Evolutionary conservation across 2,113 vertebrate genomes (phyloP), one percentile per base, ranked within the genome.

Genomic region (Delphinapterus leucas): DNA sequence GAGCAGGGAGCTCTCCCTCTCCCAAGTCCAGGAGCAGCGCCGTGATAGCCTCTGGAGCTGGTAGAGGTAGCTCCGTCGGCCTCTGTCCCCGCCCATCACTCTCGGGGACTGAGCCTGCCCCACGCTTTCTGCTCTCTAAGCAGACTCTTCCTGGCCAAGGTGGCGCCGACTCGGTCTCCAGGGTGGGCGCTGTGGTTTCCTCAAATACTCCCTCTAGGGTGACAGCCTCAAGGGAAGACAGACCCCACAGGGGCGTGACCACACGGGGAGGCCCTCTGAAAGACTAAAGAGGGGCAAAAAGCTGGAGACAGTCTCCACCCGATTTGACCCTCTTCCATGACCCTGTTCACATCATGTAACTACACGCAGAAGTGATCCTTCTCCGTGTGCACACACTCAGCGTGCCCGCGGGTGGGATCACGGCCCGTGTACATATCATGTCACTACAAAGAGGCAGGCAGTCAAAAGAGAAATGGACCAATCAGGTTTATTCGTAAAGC

Each of bases 371-470:
- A 93, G 97, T 70, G 96, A 79, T 85, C 96, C 97, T 96, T 55
- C 68, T 93, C 82, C 60, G 2, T 58, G 49, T 71, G 95, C 93
- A 95, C 96, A 84, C 58, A 58, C 85, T 92, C 31, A 44, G 96
- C 92, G 93, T 97, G 76, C 82, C 63, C 26, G 0, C 11, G 96
- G 86, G 90, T 33, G 53, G 95, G 93, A 41, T 70, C 88, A 63
- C 95, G 58, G 53, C 93, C 89, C 44, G 92, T 96, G 96, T 81
- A 92, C 96, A 97, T 82, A 87, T 87, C 88, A 85, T 98, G 97
- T 97, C 97, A 98, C 98, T 98, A 98, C 96, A 98, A 98, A 98
- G 97, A 98, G 98, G 98, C 98, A 98, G 97, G 97, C 98, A 98
- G 97, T 98, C 98, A 95, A 97, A 97, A 85, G 95, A 98, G 77